Percentiles rank a stretch among this genome's conserved stretches.
Conservation (phyloP, 2,888 invertebrate genomes). For the Microctonus brassicae region DNA sequence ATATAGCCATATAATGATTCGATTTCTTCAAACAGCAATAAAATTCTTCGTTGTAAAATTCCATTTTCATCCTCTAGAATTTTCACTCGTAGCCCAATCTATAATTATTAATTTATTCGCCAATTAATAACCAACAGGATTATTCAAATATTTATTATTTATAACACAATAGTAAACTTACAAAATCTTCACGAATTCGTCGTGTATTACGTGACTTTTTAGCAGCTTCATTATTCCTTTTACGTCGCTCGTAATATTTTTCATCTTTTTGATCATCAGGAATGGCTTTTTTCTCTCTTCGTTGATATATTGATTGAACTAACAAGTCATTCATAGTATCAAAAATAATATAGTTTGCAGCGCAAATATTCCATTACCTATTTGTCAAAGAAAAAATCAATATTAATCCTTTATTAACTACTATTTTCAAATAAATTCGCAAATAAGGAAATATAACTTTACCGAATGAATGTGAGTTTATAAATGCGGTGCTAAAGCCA, state of each 20-base stretch:
- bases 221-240: slow-evolving; percentile 91
- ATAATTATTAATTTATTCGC: slow-evolving; percentile 31
- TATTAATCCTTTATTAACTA: background rate
- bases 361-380: too few relatives aligned
- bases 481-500: background rate
- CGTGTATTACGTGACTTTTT: slow-evolving; percentile 92
- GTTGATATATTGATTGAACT: slow-evolving; percentile 71
- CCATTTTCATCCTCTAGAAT: slow-evolving; percentile 91
- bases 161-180: slow-evolving; percentile 58
- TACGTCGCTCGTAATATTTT: slow-evolving; percentile 89
- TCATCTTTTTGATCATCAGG: slow-evolving; percentile 90
- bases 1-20: slow-evolving; percentile 71
- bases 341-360: background rate
- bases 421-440: background rate
- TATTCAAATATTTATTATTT: background rate
- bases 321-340: background rate
- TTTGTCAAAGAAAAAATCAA: too few relatives aligned
- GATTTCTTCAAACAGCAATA: slow-evolving; percentile 85
- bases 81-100: slow-evolving; percentile 88
- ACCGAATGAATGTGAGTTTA: background rate
- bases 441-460: background rate
- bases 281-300: slow-evolving; percentile 89
- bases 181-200: slow-evolving; percentile 89
- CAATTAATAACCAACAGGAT: too few relatives aligned
- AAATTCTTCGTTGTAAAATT: slow-evolving; percentile 84